A percentile compares a stretch with the other conserved stretches of the same genome.
Conservation (phyloP, 1,140 invertebrate species). For the Drosophila athabasca region DNA sequence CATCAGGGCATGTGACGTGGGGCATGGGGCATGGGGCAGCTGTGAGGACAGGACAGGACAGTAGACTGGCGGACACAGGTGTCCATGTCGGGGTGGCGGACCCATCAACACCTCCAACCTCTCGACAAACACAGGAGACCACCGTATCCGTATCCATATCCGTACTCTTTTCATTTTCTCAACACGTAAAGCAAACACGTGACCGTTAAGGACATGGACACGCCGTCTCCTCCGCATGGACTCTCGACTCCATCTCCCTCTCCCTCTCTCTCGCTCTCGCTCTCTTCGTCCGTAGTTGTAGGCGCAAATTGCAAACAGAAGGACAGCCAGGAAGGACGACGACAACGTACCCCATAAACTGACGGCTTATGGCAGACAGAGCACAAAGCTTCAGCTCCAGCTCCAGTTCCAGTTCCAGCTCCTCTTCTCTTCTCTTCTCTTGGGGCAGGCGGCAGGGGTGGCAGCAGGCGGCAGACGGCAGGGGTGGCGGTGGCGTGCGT, state of each 20-base stretch:
- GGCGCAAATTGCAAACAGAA: conserved; percentile 80
- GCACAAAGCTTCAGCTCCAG: conserved; percentile 56
- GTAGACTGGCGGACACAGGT: conserved; percentile 59
- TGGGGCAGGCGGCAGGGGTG: conserved; percentile 1
- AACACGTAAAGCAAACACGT: conserved; percentile 80
- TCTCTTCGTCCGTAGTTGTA: conserved; percentile 54
- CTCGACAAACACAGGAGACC: conserved; percentile 2
- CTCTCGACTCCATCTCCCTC: background rate
- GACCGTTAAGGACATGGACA: conserved; percentile 77
- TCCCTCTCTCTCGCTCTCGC: background rate
- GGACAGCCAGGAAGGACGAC: conserved; percentile 51
- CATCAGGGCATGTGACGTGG: no score
- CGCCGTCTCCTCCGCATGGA: conserved; percentile 36
- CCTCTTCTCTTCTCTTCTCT: conserved; percentile 7
- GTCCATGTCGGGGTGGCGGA: conserved; percentile 69
- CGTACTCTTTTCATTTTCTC: conserved; percentile 77
- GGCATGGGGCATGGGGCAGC: conserved; percentile 37
- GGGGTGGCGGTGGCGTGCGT: conserved; percentile 54
- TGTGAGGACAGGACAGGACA: background rate
- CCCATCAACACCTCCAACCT: conserved; percentile 71
- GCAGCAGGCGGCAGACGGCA: background rate
- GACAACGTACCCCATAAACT: conserved; percentile 66
- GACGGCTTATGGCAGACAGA: conserved; percentile 75
- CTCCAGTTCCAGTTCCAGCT: conserved; percentile 6
- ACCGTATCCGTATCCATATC: background rate